A percentile compares a stretch with the other conserved stretches of the same genome.
These are phyloP conservation scores for Eunapius fragilis DNA, from an alignment of 37 sponge, comb jelly and placozoan species.

Conservation along the genomic window DNA sequence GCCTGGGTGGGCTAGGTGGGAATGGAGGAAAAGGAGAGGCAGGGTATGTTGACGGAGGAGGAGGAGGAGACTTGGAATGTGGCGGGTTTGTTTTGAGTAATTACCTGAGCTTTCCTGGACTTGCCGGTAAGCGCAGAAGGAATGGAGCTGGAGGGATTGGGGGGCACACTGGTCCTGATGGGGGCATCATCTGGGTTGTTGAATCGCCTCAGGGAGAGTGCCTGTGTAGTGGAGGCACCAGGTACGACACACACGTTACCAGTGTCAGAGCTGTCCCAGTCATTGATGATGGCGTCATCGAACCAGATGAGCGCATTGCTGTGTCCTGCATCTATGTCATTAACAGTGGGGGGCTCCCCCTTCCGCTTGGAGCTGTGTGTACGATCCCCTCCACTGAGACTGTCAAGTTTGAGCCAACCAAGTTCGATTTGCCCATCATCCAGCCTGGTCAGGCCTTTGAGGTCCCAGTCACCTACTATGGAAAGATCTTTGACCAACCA, in stretches of 20 bases:
- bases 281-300: slow-evolving; percentile 85
- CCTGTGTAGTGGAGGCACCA: slow-evolving; percentile 46
- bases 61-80: slow-evolving; percentile 29
- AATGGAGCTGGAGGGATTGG: slow-evolving; percentile 37
- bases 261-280: slow-evolving; percentile 46
- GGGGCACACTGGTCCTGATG: slow-evolving; percentile 53
- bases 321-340: slow-evolving; percentile 40
- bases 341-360: slow-evolving; percentile 73
- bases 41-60: slow-evolving; percentile 51
- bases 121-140: slow-evolving; percentile 20
- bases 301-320: slow-evolving; percentile 76
- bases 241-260: slow-evolving; percentile 69
- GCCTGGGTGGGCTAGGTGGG: slow-evolving; percentile 66
- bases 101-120: slow-evolving; percentile 26
- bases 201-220: slow-evolving; percentile 40
- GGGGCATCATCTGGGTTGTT: slow-evolving; percentile 70
- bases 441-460: slow-evolving; percentile 37
- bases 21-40: slow-evolving; percentile 54
- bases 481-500: slow-evolving; percentile 83
- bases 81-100: slow-evolving; percentile 32
- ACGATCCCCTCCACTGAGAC: slow-evolving; percentile 69
- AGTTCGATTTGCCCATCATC: slow-evolving; percentile 59
- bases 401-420: slow-evolving; percentile 67
- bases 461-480: slow-evolving; percentile 65
- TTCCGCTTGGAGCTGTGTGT: slow-evolving; percentile 57